Conservation (phyloP, 2,888 invertebrate species). For the Megalurothrips usitatus region DNA sequence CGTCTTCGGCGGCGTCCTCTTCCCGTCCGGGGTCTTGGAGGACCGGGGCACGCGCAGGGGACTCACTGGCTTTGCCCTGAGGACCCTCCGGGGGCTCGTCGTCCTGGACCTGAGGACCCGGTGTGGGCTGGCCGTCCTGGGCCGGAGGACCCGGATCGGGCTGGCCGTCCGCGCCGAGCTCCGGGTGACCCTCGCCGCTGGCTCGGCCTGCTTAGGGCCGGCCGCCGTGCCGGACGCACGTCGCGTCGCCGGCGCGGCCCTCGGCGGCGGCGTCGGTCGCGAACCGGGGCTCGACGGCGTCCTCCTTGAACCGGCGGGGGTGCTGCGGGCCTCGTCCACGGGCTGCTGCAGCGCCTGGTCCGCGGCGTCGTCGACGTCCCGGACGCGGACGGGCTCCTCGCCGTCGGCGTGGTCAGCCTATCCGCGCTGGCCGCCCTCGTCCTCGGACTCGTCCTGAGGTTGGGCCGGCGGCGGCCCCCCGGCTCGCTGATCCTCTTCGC, state of each 20-base stretch:
- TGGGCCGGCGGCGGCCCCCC: not conserved
- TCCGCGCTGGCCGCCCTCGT: not conserved
- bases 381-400: not conserved
- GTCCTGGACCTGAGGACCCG: not conserved
- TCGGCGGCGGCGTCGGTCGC: not conserved
- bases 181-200: no score
- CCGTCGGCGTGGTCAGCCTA: not conserved
- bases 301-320: not conserved
- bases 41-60: not conserved
- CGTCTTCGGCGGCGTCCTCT: no score
- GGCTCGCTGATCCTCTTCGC: no score
- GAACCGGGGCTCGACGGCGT: not conserved
- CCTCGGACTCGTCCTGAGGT: not conserved
- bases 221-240: not conserved
- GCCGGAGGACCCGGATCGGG: not conserved
- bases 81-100: not conserved
- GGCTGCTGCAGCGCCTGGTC: not conserved
- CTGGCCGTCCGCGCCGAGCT: not conserved
- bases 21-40: not conserved
- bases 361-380: not conserved
- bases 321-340: not conserved
- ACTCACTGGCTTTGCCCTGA: not conserved
- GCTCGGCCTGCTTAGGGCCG: no score
- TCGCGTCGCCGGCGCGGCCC: not conserved
- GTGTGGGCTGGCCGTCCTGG: not conserved